phyloP scores from a whole-genome alignment of 2,797 vertebrate genomes.

The Cyprinodon diabolis region DNA sequence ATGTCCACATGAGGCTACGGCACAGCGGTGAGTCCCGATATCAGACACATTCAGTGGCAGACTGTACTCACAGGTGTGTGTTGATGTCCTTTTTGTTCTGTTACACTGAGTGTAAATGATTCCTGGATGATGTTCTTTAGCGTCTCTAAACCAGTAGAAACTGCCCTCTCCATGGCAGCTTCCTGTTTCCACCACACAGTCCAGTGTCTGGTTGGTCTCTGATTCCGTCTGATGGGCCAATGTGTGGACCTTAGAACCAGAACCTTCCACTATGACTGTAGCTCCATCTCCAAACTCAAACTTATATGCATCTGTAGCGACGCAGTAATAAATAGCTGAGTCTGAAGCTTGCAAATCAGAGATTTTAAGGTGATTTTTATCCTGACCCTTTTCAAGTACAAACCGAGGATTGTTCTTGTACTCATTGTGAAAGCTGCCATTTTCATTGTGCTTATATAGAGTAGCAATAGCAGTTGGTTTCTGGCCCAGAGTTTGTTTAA shows the following conservation, averaged over 20 bases:
- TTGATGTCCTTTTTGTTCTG: not conserved
- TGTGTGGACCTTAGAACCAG: constrained; percentile 12
- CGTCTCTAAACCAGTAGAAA: constrained; percentile 61
- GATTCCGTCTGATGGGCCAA: constrained; percentile 21
- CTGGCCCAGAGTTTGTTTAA: constrained; percentile 39
- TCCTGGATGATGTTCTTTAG: constrained; percentile 10
- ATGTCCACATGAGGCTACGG: constrained; percentile 9
- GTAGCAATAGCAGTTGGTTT: constrained; percentile 22
- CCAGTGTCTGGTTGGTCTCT: constrained; percentile 26
- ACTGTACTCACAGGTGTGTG: not conserved
- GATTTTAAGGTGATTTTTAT: constrained; percentile 34
- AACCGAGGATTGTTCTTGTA: constrained; percentile 25
- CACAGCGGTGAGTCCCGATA: not conserved
- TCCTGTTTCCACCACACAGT: constrained; percentile 43
- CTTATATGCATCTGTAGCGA: not conserved
- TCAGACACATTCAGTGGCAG: not conserved
- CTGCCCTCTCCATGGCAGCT: constrained; percentile 45
- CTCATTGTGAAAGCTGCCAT: not conserved
- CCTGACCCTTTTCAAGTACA: not conserved
- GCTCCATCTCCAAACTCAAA: constrained; percentile 9
- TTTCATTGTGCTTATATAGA: not conserved
- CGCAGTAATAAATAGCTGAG: constrained; percentile 44
- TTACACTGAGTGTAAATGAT: not conserved
- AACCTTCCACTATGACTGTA: constrained; percentile 18
- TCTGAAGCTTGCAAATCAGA: constrained; percentile 30